These are phyloP conservation scores for Acleris literana DNA, from an alignment of 2,888 invertebrate species.

Conservation along the genomic window DNA sequence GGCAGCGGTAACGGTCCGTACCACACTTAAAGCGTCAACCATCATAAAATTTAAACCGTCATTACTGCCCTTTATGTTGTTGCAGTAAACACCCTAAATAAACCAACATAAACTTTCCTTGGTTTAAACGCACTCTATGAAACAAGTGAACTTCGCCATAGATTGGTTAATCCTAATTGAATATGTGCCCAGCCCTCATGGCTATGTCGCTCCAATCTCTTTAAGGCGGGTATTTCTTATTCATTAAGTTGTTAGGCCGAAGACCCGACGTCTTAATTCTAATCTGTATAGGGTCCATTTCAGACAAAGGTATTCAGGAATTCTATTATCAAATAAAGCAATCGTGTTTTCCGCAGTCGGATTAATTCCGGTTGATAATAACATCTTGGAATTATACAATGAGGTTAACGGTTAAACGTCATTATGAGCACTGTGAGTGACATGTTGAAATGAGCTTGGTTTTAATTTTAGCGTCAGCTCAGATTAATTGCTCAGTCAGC, in stretches of 20 bases:
- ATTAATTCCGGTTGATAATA: neutral
- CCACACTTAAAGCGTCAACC: neutral
- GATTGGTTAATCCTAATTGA: conserved; percentile 52
- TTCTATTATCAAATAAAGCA: conserved; percentile 22
- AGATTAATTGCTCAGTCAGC: too few species aligned
- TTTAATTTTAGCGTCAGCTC: too few species aligned
- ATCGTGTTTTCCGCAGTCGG: neutral
- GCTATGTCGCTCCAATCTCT: conserved; percentile 31
- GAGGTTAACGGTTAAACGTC: too few species aligned
- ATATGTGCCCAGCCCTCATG: conserved; percentile 38
- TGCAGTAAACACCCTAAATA: conserved; percentile 23
- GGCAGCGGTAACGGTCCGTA: neutral
- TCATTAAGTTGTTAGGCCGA: conserved; percentile 35
- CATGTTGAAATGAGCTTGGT: too few species aligned
- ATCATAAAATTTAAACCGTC: conserved; percentile 24
- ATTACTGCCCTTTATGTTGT: conserved; percentile 11
- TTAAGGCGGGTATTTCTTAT: conserved; percentile 35
- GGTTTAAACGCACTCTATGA: conserved; percentile 9
- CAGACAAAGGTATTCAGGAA: conserved; percentile 14
- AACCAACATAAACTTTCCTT: conserved; percentile 20
- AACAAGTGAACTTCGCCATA: conserved; percentile 30
- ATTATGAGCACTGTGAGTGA: too few species aligned
- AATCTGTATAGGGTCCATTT: conserved; percentile 27
- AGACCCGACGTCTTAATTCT: conserved; percentile 32
- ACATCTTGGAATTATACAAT: neutral